These are phyloP conservation scores for Pseudachorutes palmiensis DNA, from an alignment of 1,140 invertebrate species.

Conservation along the genomic window DNA sequence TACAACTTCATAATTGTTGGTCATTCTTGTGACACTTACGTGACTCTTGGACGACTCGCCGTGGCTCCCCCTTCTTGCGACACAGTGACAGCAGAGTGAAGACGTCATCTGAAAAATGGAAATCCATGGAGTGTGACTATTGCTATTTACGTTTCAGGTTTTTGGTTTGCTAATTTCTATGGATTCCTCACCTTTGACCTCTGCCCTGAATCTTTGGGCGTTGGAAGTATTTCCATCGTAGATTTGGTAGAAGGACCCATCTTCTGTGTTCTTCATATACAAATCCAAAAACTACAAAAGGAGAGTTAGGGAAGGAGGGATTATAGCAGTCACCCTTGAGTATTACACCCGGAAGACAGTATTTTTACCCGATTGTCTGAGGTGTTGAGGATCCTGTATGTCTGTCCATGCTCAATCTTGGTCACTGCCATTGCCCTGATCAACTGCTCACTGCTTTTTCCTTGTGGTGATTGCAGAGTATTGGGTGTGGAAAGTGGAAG, in stretches of 20 bases:
- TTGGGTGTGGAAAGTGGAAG: too few relatives aligned
- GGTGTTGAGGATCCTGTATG: not conserved
- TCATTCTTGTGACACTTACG: not conserved
- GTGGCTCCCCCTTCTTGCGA: slow-evolving; percentile 5
- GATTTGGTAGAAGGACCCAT: not conserved
- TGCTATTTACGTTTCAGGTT: not conserved
- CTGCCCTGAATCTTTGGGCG: slow-evolving; percentile 8
- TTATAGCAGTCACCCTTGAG: not conserved
- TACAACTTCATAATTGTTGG: not conserved
- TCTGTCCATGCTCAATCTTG: slow-evolving; percentile 9
- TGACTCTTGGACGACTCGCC: not conserved
- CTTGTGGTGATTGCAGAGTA: not conserved
- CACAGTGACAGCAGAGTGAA: slow-evolving; percentile 3
- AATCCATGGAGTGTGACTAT: not conserved
- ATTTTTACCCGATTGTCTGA: slow-evolving; percentile 3
- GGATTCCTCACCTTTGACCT: slow-evolving; percentile 6
- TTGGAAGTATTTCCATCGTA: slow-evolving; percentile 15
- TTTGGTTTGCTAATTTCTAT: too few relatives aligned
- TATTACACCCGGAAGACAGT: not conserved
- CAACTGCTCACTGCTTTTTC: not conserved
- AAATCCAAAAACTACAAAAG: slow-evolving; percentile 7
- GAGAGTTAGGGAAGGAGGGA: not conserved
- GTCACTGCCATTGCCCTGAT: not conserved
- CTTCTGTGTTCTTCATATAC: slow-evolving; percentile 3
- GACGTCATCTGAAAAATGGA: not conserved